Evolutionary conservation across 2,113 vertebrate species (phyloP), one percentile per base, ranked within the genome.

Genomic region (Cygnus atratus): DNA sequence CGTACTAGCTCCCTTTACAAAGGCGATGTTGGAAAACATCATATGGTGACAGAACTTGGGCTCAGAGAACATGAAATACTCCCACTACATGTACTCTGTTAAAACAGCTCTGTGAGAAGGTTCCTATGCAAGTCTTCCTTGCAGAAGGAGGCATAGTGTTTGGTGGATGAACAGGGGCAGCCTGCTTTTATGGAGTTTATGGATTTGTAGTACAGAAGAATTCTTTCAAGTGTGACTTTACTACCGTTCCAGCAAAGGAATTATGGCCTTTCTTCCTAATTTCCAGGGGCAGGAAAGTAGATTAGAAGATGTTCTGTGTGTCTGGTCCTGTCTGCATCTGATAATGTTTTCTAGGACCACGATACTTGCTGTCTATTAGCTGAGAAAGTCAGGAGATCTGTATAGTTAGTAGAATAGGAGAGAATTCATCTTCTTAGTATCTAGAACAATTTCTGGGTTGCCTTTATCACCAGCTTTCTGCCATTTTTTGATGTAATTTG

Each of bases 251-350:
- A 74, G 50, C 80, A 72, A 57, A 93, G 61, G 37, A 90, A 41
- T 39, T 20, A 80, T 71, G 79, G 54, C 62, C 55, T 91, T 62
- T 73, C 72, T 88, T 28, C 71, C 59, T 66, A 37, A 65, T 84
- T 82, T 90, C 55, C 82, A 85, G 41, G 54, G 54, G 41, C 74
- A 91, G 37, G 41, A 79, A 76, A 82, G 50, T 33, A 93, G 80
- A 82, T 87, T 50, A 92, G 76, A 74, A 61, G 48, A 41, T 85
- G 55, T 91, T 91, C 66, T 76, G 21, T 72, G 65, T 90, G 31
- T 92, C 78, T 91, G 94, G 87, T 75, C 39, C 62, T 72, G 84
- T 89, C 84, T 95, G 71, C 81, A 92, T 90, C 89, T 95, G 89
- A 83, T 95, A 90, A 48, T 70, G 67, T 80, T 95, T 94, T 76